Percentiles rank a stretch among this genome's conserved stretches.
Evolutionary conservation across 2,888 invertebrate genomes (phyloP).

Genomic region (Auanema freiburgensis): DNA sequence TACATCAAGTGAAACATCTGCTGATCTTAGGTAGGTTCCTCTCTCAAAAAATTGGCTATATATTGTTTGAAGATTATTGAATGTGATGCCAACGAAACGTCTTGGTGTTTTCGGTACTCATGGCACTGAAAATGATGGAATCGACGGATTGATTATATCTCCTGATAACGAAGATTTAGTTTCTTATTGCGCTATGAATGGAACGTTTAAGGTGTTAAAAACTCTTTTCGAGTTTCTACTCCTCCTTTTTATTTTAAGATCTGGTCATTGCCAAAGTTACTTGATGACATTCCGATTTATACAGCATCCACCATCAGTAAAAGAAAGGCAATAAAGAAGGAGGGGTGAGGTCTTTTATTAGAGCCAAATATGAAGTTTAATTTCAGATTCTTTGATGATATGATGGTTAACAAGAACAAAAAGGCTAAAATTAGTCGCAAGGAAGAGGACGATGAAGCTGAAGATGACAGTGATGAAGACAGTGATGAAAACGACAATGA

Average conservation of each 20-base stretch:
- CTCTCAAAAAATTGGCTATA: too few species aligned
- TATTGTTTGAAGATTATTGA: conserved; percentile 35
- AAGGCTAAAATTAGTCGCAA: not conserved
- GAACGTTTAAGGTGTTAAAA: conserved; percentile 1
- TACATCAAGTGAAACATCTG: conserved; percentile 32
- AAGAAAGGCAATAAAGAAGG: conserved; percentile 31
- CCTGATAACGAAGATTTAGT: conserved; percentile 7
- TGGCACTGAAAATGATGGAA: conserved; percentile 38
- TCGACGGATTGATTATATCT: conserved; percentile 24
- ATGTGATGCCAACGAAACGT: conserved; percentile 52
- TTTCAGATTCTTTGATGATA: conserved; percentile 38
- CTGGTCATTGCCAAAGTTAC: conserved; percentile 35
- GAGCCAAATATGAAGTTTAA: not conserved
- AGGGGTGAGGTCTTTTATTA: conserved; percentile 19
- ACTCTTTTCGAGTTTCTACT: too few species aligned
- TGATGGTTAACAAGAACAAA: conserved; percentile 14
- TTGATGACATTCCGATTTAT: conserved; percentile 43
- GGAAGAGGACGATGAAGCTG: conserved; percentile 10
- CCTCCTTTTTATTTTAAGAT: conserved; percentile 27
- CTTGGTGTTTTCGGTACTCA: conserved; percentile 38
- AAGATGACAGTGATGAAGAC: conserved; percentile 12
- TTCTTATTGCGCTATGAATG: not conserved
- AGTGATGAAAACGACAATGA: conserved; percentile 21
- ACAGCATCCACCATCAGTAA: conserved; percentile 41
- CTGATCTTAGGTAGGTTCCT: conserved; percentile 31